phyloP scores from a whole-genome alignment of 35 echinoderm and acorn worm species.

The Strongylocentrotus purpuratus region DNA sequence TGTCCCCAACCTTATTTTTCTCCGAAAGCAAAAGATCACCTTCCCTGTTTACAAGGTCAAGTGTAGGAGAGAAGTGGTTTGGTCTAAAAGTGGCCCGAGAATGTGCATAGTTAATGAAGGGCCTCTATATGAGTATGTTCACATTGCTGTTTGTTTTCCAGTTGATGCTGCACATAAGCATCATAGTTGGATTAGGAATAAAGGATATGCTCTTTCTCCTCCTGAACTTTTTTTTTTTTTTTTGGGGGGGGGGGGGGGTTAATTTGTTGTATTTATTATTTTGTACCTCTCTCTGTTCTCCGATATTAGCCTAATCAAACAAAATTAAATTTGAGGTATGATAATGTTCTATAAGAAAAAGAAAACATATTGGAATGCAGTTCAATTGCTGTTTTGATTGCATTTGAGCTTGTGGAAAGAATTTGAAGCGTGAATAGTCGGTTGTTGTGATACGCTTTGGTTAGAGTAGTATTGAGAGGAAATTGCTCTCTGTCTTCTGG shows the following conservation, averaged over 20 bases:
- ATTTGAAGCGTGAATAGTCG: background rate
- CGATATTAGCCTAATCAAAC: too few relatives aligned
- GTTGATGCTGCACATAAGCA: too few relatives aligned
- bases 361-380: too few relatives aligned
- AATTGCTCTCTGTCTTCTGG: background rate
- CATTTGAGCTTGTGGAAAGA: background rate
- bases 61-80: background rate
- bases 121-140: background rate
- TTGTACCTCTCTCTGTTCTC: too few relatives aligned
- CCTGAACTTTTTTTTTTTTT: too few relatives aligned
- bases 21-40: background rate
- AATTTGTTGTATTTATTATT: too few relatives aligned
- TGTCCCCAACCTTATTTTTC: background rate
- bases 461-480: background rate
- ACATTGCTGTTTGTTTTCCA: background rate
- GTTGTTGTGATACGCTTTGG: background rate
- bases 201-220: too few relatives aligned
- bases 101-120: background rate
- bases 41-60: constrained; percentile 22
- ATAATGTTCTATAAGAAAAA: too few relatives aligned
- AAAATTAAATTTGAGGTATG: too few relatives aligned
- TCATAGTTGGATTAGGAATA: too few relatives aligned
- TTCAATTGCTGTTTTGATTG: background rate
- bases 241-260: too few relatives aligned
- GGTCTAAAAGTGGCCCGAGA: constrained; percentile 5